These are phyloP conservation scores for Syngnathus acus DNA, from an alignment of 2,797 vertebrate genomes.

Conservation along the genomic window DNA sequence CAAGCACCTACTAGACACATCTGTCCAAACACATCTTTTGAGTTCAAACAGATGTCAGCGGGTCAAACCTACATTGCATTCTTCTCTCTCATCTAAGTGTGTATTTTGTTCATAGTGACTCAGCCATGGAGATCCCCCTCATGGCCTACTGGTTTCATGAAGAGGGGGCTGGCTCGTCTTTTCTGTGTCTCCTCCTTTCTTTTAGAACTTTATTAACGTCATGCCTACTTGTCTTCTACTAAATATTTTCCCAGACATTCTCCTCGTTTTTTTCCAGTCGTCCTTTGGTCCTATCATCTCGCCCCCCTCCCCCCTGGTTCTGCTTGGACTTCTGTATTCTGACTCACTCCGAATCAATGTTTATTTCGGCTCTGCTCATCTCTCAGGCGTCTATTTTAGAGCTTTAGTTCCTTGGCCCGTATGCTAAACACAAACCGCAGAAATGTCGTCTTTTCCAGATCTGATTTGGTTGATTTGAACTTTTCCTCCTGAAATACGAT, in stretches of 20 bases:
- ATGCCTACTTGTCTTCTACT: not conserved
- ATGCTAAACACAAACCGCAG: not conserved
- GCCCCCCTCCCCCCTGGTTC: not conserved
- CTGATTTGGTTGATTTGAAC: not conserved
- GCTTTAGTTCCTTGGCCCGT: not conserved
- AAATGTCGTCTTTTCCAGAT: not conserved
- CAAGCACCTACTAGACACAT: slow-evolving; percentile 60
- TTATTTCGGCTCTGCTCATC: not conserved
- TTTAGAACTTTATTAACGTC: not conserved
- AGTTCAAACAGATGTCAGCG: slow-evolving; percentile 63
- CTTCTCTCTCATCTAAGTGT: slow-evolving; percentile 29
- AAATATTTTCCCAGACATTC: not conserved
- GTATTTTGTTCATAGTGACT: slow-evolving; percentile 6
- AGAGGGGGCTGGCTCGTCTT: not conserved
- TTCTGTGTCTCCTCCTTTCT: not conserved
- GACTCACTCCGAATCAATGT: not conserved
- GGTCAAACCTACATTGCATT: slow-evolving; percentile 51
- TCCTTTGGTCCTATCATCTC: not conserved
- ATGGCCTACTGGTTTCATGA: slow-evolving; percentile 3
- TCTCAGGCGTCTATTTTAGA: not conserved
- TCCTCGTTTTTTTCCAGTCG: not conserved
- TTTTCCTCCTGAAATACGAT: not conserved
- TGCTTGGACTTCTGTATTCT: not conserved
- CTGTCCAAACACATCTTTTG: slow-evolving; percentile 68
- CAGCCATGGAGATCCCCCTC: slow-evolving; percentile 31